Conservation (phyloP, 2,797 vertebrate genomes). For the Danio choprae region DNA sequence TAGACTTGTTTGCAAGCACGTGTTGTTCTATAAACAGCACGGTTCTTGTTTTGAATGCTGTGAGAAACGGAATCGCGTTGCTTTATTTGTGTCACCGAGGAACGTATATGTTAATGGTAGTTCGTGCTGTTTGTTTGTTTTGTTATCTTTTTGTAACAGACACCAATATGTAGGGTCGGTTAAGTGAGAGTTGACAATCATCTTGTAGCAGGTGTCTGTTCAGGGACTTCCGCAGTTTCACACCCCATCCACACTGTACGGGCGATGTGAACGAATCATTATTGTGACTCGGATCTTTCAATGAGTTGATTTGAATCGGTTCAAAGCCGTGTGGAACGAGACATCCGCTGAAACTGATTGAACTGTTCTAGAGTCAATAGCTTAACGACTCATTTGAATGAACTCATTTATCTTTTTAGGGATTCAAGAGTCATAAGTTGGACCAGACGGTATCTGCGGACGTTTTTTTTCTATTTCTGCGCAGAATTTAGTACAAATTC, state of each 20-base stretch:
- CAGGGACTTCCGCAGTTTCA: slow-evolving; percentile 49
- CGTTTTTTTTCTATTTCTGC: no score
- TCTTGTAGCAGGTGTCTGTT: slow-evolving; percentile 53
- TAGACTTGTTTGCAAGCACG: not conserved
- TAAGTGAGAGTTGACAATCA: slow-evolving; percentile 4
- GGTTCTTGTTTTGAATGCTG: slow-evolving; percentile 4
- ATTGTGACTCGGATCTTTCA: not conserved
- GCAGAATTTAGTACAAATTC: no score
- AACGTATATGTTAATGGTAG: not conserved
- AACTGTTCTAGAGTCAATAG: not conserved
- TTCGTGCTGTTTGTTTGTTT: slow-evolving; percentile 6
- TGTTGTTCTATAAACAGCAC: not conserved
- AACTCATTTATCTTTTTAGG: not conserved
- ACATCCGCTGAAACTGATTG: not conserved
- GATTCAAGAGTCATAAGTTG: not conserved
- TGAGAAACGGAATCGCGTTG: not conserved
- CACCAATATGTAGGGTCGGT: not conserved
- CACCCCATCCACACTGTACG: not conserved
- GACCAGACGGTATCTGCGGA: no score
- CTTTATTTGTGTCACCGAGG: not conserved
- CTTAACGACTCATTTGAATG: not conserved
- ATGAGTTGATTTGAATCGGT: not conserved
- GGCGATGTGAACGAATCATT: not conserved
- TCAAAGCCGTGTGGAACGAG: not conserved
- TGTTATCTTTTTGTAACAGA: not conserved